Conservation (phyloP, 2,797 vertebrate genomes). For the Enteromius argenteus region DNA sequence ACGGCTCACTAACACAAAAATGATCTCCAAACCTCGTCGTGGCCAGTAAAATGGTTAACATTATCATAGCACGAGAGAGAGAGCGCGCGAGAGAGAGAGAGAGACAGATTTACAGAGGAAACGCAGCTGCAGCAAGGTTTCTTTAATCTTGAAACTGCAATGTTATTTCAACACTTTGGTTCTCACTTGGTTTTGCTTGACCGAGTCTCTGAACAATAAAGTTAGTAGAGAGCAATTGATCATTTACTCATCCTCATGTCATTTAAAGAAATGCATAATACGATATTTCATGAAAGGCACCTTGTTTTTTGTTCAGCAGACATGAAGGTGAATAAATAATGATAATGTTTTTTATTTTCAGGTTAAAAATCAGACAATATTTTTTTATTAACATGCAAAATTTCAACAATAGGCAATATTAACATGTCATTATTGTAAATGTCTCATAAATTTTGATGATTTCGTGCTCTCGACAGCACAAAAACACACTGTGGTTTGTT, state of each 20-base stretch:
- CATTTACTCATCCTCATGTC: not conserved
- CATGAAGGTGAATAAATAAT: not conserved
- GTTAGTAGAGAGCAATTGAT: no score
- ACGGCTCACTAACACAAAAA: constrained; percentile 45
- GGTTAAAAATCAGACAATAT: not conserved
- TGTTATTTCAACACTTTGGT: not conserved
- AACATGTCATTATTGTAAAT: not conserved
- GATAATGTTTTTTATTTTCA: not conserved
- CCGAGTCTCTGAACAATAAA: not conserved
- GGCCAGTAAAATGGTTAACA: constrained; percentile 41
- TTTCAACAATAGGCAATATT: not conserved
- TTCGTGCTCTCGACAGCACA: not conserved
- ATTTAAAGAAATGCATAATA: not conserved
- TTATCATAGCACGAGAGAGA: constrained; percentile 32
- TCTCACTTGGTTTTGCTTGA: not conserved
- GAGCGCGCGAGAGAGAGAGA: constrained; percentile 21
- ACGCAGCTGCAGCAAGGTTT: constrained; percentile 14
- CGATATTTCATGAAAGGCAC: not conserved
- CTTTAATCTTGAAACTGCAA: not conserved
- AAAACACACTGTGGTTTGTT: not conserved
- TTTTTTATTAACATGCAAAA: not conserved
- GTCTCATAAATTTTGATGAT: not conserved
- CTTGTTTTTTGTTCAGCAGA: not conserved
- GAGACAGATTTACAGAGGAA: constrained; percentile 25
- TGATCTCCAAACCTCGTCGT: constrained; percentile 47